Evolutionary conservation across 2,113 vertebrate species (phyloP).

Genomic region (Trematomus loennbergii): DNA sequence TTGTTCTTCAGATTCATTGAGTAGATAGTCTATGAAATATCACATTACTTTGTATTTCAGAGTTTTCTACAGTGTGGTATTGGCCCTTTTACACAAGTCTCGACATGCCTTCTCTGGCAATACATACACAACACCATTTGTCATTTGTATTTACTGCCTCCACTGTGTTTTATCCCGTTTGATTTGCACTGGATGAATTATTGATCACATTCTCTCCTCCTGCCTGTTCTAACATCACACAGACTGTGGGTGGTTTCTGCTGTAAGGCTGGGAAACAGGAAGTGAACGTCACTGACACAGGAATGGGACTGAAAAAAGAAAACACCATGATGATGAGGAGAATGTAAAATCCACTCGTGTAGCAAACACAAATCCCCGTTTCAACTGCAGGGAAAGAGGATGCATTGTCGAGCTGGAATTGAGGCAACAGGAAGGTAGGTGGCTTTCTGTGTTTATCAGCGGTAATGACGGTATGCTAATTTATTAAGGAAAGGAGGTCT

Average conservation of each 20-base stretch:
- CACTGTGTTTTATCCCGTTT: neutral
- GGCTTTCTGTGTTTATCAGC: neutral
- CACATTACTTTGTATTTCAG: too few relatives aligned
- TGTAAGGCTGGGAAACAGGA: slow-evolving; percentile 74
- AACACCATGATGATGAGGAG: slow-evolving; percentile 64
- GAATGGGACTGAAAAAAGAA: slow-evolving; percentile 71
- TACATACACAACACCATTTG: too few relatives aligned
- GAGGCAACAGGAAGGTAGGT: slow-evolving; percentile 76
- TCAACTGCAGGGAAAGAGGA: slow-evolving; percentile 62
- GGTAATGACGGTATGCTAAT: neutral
- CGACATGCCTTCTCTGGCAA: too few relatives aligned
- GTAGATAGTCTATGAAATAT: too few relatives aligned
- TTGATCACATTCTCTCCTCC: slow-evolving; percentile 17
- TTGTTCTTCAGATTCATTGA: too few relatives aligned
- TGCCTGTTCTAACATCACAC: slow-evolving; percentile 6
- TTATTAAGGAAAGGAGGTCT: slow-evolving; percentile 10
- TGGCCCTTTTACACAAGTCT: too few relatives aligned
- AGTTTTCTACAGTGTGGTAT: too few relatives aligned
- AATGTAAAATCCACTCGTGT: slow-evolving; percentile 60
- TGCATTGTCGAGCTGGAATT: slow-evolving; percentile 67
- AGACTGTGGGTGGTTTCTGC: neutral
- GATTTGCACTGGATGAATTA: slow-evolving; percentile 44
- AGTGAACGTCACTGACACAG: slow-evolving; percentile 80
- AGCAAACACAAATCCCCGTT: slow-evolving; percentile 1
- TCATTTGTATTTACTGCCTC: neutral